phyloP scores from a whole-genome alignment of 2,888 invertebrate species.

The Tipula helvola region DNA sequence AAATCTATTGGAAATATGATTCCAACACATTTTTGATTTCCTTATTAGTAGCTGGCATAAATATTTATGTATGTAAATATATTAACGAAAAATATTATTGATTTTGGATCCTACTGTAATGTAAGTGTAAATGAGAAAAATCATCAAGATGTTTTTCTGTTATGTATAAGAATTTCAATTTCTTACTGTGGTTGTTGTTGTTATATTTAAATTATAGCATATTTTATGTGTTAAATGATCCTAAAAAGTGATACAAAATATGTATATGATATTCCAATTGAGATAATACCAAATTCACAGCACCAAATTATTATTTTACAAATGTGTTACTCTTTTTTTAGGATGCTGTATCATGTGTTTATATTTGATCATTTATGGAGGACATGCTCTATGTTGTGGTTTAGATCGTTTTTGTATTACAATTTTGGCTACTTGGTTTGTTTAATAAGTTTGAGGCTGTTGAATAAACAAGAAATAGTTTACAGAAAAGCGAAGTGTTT shows the following conservation, averaged over 20 bases:
- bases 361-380: background rate
- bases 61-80: background rate
- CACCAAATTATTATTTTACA: background rate
- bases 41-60: background rate
- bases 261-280: background rate
- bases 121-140: background rate
- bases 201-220: background rate
- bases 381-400: background rate
- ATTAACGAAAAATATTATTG: background rate
- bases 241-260: background rate
- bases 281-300: background rate
- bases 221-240: background rate
- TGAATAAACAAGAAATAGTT: too few relatives aligned
- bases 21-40: background rate
- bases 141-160: background rate
- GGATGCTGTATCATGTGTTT: background rate
- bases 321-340: background rate
- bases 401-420: background rate
- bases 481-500: too few relatives aligned
- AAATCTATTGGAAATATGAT: background rate
- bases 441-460: too few relatives aligned
- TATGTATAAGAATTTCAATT: background rate
- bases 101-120: background rate
- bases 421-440: background rate
- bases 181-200: background rate